Evolutionary conservation across 1,140 invertebrate species (phyloP).

Genomic region (Meloidogyne exigua): DNA sequence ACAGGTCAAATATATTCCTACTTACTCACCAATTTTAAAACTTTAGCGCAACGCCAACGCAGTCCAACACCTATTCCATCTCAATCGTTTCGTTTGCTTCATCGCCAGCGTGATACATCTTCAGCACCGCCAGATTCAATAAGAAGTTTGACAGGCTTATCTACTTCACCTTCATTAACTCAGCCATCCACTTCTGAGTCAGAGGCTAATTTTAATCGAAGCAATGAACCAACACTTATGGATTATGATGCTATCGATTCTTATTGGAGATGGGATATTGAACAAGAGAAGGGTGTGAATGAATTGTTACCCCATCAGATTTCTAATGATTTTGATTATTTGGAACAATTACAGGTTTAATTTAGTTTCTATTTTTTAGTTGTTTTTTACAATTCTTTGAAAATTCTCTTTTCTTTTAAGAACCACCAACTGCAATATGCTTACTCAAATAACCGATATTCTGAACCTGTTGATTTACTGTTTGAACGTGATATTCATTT

Average conservation of each 20-base stretch:
- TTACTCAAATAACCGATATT: not conserved
- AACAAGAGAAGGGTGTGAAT: conserved; percentile 50
- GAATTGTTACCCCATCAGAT: not conserved
- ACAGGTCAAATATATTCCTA: not conserved
- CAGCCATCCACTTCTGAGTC: conserved; percentile 1
- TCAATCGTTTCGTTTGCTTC: not conserved
- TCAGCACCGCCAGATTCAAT: not conserved
- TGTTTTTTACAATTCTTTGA: too few relatives aligned
- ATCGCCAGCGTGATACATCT: not conserved
- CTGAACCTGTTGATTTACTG: conserved; percentile 18
- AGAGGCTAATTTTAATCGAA: not conserved
- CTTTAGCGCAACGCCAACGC: not conserved
- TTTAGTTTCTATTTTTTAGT: not conserved
- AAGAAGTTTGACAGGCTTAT: not conserved
- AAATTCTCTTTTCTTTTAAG: not conserved
- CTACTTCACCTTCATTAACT: not conserved
- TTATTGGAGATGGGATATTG: conserved; percentile 58
- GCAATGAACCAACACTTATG: conserved; percentile 27
- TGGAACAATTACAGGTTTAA: not conserved
- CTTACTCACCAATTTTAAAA: not conserved
- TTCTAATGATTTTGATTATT: not conserved
- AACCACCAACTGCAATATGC: not conserved
- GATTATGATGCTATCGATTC: conserved; percentile 61
- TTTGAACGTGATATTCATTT: conserved; percentile 60
- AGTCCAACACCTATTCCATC: conserved; percentile 1